These are phyloP conservation scores for Prenolepis imparis DNA, from an alignment of 2,888 invertebrate genomes.

Conservation along the genomic window DNA sequence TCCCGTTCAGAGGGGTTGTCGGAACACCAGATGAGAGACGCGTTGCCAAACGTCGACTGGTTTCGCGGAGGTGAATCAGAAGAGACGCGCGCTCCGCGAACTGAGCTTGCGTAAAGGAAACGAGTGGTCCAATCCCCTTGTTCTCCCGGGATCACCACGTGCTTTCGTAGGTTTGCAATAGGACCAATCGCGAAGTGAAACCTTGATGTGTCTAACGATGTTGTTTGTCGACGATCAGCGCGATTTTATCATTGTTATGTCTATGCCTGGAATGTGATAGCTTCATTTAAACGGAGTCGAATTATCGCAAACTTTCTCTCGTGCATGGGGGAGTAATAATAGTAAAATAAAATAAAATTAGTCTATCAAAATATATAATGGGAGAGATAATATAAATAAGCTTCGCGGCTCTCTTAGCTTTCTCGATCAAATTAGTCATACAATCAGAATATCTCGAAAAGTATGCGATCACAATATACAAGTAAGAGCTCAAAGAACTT, in stretches of 20 bases:
- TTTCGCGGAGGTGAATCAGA: constrained; percentile 68
- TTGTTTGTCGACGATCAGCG: constrained; percentile 7
- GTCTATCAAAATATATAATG: neutral
- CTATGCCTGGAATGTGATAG: neutral
- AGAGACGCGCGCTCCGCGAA: constrained; percentile 65
- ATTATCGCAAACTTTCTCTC: neutral
- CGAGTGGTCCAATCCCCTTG: constrained; percentile 69
- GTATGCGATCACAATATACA: neutral
- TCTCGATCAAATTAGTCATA: neutral
- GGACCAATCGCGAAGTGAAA: constrained; percentile 5
- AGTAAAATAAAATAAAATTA: constrained; percentile 35
- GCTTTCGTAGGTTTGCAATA: constrained; percentile 57
- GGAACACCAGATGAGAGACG: constrained; percentile 64
- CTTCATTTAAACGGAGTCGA: constrained; percentile 1
- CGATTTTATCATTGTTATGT: constrained; percentile 30
- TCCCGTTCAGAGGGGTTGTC: constrained; percentile 37
- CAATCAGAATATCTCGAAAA: neutral
- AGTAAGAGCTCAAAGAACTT: neutral
- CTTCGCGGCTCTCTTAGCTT: neutral
- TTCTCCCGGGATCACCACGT: constrained; percentile 67
- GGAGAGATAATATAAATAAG: neutral
- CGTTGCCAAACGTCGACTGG: constrained; percentile 74
- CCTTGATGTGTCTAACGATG: neutral
- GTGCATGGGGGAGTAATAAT: neutral
- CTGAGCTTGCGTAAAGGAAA: constrained; percentile 75